These are phyloP conservation scores for Fragum sueziense DNA, from an alignment of 2,888 invertebrate species.

Conservation along the genomic window DNA sequence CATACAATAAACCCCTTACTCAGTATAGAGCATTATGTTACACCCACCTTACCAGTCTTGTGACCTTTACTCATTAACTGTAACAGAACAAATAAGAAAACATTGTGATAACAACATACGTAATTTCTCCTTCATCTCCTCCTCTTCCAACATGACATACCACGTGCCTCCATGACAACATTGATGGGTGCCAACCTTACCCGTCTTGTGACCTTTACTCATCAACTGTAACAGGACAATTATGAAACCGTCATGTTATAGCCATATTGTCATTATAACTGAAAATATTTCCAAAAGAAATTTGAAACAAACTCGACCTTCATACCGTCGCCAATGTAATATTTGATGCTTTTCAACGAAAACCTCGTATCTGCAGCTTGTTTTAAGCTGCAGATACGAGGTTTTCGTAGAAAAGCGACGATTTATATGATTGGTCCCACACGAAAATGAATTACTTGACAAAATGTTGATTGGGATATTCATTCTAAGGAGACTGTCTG, in stretches of 20 bases:
- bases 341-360: neutral
- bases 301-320: neutral
- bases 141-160: constrained; percentile 70
- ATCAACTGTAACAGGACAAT: neutral
- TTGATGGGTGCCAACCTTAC: neutral
- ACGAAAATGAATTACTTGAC: too few relatives aligned
- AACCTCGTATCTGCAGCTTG: neutral
- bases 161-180: neutral
- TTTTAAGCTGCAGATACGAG: too few relatives aligned
- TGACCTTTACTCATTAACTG: neutral
- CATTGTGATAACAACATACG: too few relatives aligned
- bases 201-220: neutral
- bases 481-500: too few relatives aligned
- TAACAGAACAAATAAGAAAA: neutral
- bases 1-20: too few relatives aligned
- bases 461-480: too few relatives aligned
- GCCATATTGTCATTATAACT: too few relatives aligned
- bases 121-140: constrained; percentile 75
- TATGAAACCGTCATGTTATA: neutral
- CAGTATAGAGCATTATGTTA: too few relatives aligned
- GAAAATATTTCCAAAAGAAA: too few relatives aligned
- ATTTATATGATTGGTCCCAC: too few relatives aligned
- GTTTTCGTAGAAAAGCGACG: too few relatives aligned
- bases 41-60: too few relatives aligned
- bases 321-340: neutral